Base-by-base conservation (phyloP, 1,140 invertebrate species). In the Zaprionus nigranus region DNA sequence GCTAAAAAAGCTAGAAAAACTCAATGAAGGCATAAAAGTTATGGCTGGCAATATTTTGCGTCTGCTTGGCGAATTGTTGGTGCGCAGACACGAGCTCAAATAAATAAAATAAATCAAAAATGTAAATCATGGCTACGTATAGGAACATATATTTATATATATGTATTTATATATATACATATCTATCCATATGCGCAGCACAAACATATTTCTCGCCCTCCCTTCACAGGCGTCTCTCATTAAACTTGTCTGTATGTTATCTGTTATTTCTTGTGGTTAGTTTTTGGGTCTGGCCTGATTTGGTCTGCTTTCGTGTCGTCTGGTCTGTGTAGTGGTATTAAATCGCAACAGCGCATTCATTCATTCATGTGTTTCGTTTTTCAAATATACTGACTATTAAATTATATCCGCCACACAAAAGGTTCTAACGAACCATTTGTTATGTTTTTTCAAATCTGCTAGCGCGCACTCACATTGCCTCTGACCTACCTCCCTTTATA, bases 71-170 rank as follows among this genome's bases (percentile, higher is more conserved):
- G 46, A 65, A 75, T 75, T 77, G 79, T 61, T 75, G 81, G 63
- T 75, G 36, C 9, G 80, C 75, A 80, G 78, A 81, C 77, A 61
- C 30, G 51, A 67, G 84, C 84, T 90, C 79, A 88, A 84, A 88
- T 88, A 88, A 90, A 88, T 90, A 88, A 88, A 90, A 88, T 88
- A 88, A 88, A 88, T 88, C 81, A 88, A 88, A 88, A 90, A 90
- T 88, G 84, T 90, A 88, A 88, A 88, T 90, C 84, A 84, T 17
- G 5, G 24, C 24, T 26, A 17, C 38, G 34, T n/a, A 57, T 56
- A 76, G 40, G 28, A 57, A 38, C 20, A 74, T 74, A 54, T 49
- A 20, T 40, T 28, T 58, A 71, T 53, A 61, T 59, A 20, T 71
- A 43, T 15, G 7, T 54, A 71, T 53, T 57, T 59, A 20, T 71